Conservation (phyloP, 2,888 invertebrate genomes). For the Agrochola macilenta region DNA sequence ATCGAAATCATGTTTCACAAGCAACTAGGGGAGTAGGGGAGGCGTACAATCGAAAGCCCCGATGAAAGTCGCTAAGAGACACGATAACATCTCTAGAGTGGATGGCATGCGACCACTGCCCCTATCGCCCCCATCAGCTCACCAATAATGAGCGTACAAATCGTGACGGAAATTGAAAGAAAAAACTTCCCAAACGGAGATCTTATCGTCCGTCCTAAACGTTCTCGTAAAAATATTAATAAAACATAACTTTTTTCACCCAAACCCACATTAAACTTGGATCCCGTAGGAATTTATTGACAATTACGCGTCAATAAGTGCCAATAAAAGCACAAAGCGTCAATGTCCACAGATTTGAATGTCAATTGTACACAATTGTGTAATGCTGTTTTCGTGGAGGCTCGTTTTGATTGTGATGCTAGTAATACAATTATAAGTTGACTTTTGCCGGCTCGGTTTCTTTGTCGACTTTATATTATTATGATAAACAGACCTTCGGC, state of each 20-base stretch:
- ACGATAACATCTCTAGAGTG: constrained; percentile 85
- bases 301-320: constrained; percentile 90
- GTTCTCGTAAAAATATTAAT: constrained; percentile 91
- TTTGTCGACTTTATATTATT: constrained; percentile 86
- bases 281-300: constrained; percentile 91
- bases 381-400: constrained; percentile 89
- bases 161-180: constrained; percentile 91
- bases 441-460: constrained; percentile 85
- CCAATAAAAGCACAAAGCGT: constrained; percentile 90
- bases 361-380: constrained; percentile 90
- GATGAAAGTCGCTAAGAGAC: constrained; percentile 89
- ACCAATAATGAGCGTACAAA: constrained; percentile 90
- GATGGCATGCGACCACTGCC: constrained; percentile 88
- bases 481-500: constrained; percentile 85
- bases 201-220: constrained; percentile 89
- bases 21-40: constrained; percentile 73
- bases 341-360: constrained; percentile 90
- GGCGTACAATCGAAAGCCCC: constrained; percentile 83
- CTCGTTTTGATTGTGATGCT: constrained; percentile 87
- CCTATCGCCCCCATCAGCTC: constrained; percentile 89
- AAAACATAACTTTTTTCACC: constrained; percentile 90
- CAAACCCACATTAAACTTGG: constrained; percentile 90
- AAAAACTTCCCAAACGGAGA: constrained; percentile 89
- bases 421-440: constrained; percentile 88
- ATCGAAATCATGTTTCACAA: constrained; percentile 86